Conservation (phyloP, 2,888 invertebrate species). For the Dione juno region DNA sequence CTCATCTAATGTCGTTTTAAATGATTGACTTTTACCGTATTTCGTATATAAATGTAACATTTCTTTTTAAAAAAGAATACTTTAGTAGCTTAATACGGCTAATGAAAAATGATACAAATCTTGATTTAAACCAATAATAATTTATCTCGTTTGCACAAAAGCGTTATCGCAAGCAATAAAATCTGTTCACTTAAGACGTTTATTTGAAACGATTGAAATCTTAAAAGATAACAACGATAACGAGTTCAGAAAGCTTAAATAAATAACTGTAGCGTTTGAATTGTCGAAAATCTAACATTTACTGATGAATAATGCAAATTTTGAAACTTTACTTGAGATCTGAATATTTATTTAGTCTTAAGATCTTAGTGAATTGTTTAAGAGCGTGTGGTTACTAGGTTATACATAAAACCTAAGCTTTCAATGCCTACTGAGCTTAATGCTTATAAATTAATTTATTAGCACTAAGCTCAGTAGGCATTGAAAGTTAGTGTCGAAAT, state of each 20-base stretch:
- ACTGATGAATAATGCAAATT: slow-evolving; percentile 23
- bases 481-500: not conserved
- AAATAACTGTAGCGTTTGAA: slow-evolving; percentile 16
- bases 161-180: slow-evolving; percentile 34
- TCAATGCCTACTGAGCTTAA: no score
- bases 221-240: slow-evolving; percentile 34
- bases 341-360: slow-evolving; percentile 14
- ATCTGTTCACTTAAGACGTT: slow-evolving; percentile 29
- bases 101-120: slow-evolving; percentile 8
- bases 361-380: slow-evolving; percentile 1
- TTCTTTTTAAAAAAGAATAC: no score
- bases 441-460: no score
- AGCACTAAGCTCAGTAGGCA: not conserved
- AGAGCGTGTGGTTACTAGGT: slow-evolving; percentile 6
- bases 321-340: slow-evolving; percentile 9
- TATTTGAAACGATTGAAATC: slow-evolving; percentile 36
- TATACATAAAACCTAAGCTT: not conserved
- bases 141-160: slow-evolving; percentile 24
- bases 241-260: slow-evolving; percentile 13
- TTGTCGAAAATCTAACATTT: slow-evolving; percentile 15
- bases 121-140: slow-evolving; percentile 18
- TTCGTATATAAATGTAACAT: not conserved
- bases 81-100: not conserved
- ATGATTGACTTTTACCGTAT: slow-evolving; percentile 11
- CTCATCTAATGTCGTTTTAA: slow-evolving; percentile 21